Evolutionary conservation across 2,113 vertebrate species (phyloP), one percentile per base, ranked within the genome.

Genomic region (Phalacrocorax aristotelis): DNA sequence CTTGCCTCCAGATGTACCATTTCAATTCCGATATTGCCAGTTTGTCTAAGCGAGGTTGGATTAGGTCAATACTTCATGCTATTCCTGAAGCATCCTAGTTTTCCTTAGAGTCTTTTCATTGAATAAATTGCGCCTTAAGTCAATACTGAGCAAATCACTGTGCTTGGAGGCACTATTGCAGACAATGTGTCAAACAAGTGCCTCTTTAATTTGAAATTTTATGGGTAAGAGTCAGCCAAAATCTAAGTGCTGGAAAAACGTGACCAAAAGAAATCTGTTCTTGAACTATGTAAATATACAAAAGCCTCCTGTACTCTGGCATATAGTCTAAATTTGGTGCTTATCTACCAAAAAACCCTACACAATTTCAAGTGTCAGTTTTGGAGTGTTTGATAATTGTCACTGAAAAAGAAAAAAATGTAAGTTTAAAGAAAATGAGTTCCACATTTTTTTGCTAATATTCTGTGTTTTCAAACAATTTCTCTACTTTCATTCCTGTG

Each of bases 31-130:
- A 64, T 94, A 57, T 55, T 89, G 84, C 83, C 77, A 89, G 76
- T 83, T 95, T 93, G 83, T 94, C 91, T 95, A 76, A 94, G 84
- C 76, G 82, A 91, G 81, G 68, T 82, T 93, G 92, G 86, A 74
- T 84, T 86, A 96, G 95, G 96, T 97, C 95, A 94, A 71, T 88
- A 80, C 83, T 90, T 88, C 54, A 40, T 68, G 87, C 34, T 92
- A 40, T 79, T 96, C 81, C 90, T 83, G 84, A 86, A 95, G 82
- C 74, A 81, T 79, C 79, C 60, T n/a, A 14, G 71, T 70, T 93
- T 89, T 96, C 82, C 89, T 95, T 26, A 8, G 82, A 94, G 88
- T 85, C 58, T 89, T 94, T 82, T 71, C 90, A 87, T 93, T 83
- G 78, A 95, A 77, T 87, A 83, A 85, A 96, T 95, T 83, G 68